Evolutionary conservation across 1,140 invertebrate genomes (phyloP), one percentile per base, ranked within the genome.

Genomic region (Zaprionus ghesquierei): DNA sequence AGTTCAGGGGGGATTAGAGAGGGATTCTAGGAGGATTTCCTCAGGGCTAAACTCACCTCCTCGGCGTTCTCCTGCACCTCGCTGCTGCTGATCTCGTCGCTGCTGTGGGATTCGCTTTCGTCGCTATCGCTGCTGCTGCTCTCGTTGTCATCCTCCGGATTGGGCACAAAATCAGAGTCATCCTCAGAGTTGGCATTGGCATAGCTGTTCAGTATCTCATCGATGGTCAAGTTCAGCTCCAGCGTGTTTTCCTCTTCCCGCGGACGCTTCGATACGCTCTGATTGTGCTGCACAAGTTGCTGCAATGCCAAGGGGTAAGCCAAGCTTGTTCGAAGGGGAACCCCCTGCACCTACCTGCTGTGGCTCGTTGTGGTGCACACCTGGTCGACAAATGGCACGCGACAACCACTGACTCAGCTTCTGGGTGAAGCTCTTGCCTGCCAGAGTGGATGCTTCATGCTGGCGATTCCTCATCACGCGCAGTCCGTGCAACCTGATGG

Each of bases 101-200:
- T 81, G 55, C 56, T 79, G 10, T 62, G 55, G 3, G 62, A 62
- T 2, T 72, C 70, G 1, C 61, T 63, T n/a, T n/a, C n/a, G 13
- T 54, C 70, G 9, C 65, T 74, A 0, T 66, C 61, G 23, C 62
- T 68, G 35, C 25, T 70, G 41, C 56, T 64, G 46, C 31, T 69
- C 9, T 46, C 60, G 5, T 23, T 69, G 18, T 63, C 74, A 13
- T 72, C 78, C 54, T 81, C 75, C 0, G 62, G 18, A 35, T 80
- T 61, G 23, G 90, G 90, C 56, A 90, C 74, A 76, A 85, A 92
- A 23, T 92, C 90, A 0, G 85, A 89, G 41, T 92, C 90, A 65
- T 90, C 81, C 29, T 90, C 85, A 3, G 90, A 90, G 54, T 81
- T 81, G n/a, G 77, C 81, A 35, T 90, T 82, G 53, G 77, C 90